Base-by-base conservation (phyloP, 2,888 invertebrate species). In the Epistrophe eligans region DNA sequence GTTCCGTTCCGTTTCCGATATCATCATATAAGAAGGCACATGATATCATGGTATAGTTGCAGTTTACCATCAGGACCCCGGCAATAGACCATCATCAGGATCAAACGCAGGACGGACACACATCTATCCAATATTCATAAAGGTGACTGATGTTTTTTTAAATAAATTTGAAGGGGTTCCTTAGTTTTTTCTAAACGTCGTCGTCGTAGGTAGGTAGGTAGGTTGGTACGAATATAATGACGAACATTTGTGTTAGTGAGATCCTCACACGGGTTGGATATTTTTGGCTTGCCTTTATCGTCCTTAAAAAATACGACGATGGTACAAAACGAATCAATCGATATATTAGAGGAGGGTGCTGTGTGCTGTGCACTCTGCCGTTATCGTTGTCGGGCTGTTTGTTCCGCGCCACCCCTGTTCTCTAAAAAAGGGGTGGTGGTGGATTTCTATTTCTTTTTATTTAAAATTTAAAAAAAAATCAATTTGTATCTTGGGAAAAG, bases 141-240 rank as follows among this genome's bases (percentile, higher is more conserved):
- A 60, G 19, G 58, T 35, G 66, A 57, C 67, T 67, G 35, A 24
- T 24, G 1, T 24, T 24, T 74, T 79, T 74, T 71, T 64, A 87
- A 79, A 79, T 79, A 66, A 79, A 74, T 71, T 76, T 79, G 79
- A 87, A 87, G 76, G 83, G 87, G 83, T 83, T 83, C 77, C 15
- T 64, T 40, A 74, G 28, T 24, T n/a, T n/a, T n/a, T n/a, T 43
- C 62, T 55, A 55, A 55, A 28, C 24, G 7, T 28, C n/a, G 5
- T n/a, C n/a, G n/a, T n/a, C n/a, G 9, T 48, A 48, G 7, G 17
- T 48, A n/a, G n/a, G n/a, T n/a, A n/a, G n/a, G n/a, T n/a, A n/a
- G n/a, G n/a, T n/a, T n/a, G n/a, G n/a, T n/a, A n/a, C n/a, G n/a
- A n/a, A n/a, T n/a, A 62, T 77, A 81, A 84, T 77, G 77, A 50